Percentiles rank a stretch among this genome's conserved stretches.
These are phyloP conservation scores for Eumerus sabulonum DNA, from an alignment of 2,888 invertebrate genomes.

Conservation along the genomic window DNA sequence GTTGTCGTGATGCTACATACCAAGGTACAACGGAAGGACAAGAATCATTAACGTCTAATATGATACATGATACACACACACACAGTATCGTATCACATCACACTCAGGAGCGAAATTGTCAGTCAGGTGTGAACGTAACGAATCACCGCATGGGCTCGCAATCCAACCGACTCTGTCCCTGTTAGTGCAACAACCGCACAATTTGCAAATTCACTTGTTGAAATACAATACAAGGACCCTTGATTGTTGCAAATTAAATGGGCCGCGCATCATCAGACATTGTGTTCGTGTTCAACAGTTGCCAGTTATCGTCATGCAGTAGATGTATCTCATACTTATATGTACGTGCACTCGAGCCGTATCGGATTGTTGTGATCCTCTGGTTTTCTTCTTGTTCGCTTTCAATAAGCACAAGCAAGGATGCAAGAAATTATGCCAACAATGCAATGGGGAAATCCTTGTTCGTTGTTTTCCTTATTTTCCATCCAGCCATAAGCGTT, in stretches of 20 bases:
- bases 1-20: conserved; percentile 17
- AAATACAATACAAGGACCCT: conserved; percentile 53
- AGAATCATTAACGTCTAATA: conserved; percentile 41
- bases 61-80: conserved; percentile 3
- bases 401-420: conserved; percentile 39
- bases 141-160: not conserved
- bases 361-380: not conserved
- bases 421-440: conserved; percentile 41
- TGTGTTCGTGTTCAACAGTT: conserved; percentile 46
- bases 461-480: not conserved
- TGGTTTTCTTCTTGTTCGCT: conserved; percentile 40
- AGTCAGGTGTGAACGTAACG: not conserved
- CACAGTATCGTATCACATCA: conserved; percentile 33
- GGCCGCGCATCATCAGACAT: conserved; percentile 56
- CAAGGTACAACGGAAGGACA: conserved; percentile 33
- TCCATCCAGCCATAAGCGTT: not conserved
- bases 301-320: conserved; percentile 20
- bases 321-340: conserved; percentile 18
- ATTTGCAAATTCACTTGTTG: conserved; percentile 35
- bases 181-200: not conserved
- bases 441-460: conserved; percentile 34
- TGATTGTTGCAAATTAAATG: conserved; percentile 63
- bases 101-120: not conserved
- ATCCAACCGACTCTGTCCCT: not conserved
- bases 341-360: too few relatives aligned